These are phyloP conservation scores for Shargacucullia verbasci DNA, from an alignment of 2,888 invertebrate species.

Conservation along the genomic window DNA sequence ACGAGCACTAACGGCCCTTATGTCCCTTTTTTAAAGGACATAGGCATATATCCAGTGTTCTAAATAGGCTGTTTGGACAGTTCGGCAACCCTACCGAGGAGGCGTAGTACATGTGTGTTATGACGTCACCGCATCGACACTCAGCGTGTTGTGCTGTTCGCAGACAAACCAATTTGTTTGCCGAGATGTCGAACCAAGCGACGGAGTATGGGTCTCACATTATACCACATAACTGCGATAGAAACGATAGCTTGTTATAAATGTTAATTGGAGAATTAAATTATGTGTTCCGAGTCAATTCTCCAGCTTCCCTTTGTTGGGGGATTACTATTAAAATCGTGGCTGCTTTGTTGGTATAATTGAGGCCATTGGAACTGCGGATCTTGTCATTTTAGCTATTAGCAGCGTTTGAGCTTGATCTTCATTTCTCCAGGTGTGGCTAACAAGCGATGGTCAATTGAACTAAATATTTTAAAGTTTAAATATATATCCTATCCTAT, in stretches of 20 bases:
- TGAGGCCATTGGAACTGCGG: no score
- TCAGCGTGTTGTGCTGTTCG: slow-evolving; percentile 30
- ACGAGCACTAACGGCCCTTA: no score
- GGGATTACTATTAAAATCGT: no score
- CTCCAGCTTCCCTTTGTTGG: no score
- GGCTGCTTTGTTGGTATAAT: no score
- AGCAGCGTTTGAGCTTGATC: no score
- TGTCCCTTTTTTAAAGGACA: background rate
- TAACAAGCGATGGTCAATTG: no score
- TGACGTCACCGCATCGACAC: slow-evolving; percentile 43
- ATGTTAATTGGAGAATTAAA: slow-evolving; percentile 30
- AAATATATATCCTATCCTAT: no score
- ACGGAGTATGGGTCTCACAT: slow-evolving; percentile 34
- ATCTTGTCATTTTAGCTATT: no score
- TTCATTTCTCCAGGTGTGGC: no score
- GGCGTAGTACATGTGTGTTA: slow-evolving; percentile 18
- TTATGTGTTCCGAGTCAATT: no score
- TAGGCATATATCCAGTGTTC: background rate
- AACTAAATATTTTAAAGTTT: no score
- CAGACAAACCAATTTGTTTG: slow-evolving; percentile 55
- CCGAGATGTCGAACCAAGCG: slow-evolving; percentile 40
- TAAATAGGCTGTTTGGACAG: background rate
- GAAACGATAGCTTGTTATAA: slow-evolving; percentile 14
- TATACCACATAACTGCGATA: slow-evolving; percentile 32
- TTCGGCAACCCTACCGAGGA: slow-evolving; percentile 27